Conservation (phyloP, 2,797 vertebrate species). For the Adrianichthys oophorus region DNA sequence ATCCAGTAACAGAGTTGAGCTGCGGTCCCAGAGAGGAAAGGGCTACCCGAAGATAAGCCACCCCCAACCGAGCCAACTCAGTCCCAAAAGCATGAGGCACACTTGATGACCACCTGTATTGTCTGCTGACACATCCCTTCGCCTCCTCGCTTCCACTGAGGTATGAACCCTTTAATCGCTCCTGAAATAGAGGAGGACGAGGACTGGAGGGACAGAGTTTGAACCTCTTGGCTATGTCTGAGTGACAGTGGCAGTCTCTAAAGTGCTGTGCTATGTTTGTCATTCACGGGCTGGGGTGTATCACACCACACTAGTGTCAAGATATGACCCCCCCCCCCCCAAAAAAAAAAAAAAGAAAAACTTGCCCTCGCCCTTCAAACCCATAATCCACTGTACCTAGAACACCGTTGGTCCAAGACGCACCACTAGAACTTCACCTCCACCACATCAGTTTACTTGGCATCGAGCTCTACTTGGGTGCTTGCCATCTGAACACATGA, state of each 20-base stretch:
- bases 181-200: conserved; percentile 8
- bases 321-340: conserved; percentile 26
- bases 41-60: conserved; percentile 29
- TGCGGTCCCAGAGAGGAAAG: conserved; percentile 15
- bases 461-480: conserved; percentile 73
- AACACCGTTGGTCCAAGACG: conserved; percentile 80
- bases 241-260: conserved; percentile 75
- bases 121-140: conserved; percentile 49
- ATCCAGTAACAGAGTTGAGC: conserved; percentile 26
- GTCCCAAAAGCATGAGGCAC: conserved; percentile 57
- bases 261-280: conserved; percentile 81
- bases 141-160: conserved; percentile 31
- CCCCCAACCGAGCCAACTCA: conserved; percentile 33
- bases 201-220: conserved; percentile 38
- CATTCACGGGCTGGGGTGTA: conserved; percentile 65
- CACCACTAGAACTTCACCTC: conserved; percentile 76
- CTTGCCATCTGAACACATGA: conserved; percentile 48
- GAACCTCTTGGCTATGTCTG: conserved; percentile 57
- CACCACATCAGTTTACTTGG: conserved; percentile 75
- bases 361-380: conserved; percentile 6
- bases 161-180: conserved; percentile 29
- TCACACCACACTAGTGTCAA: conserved; percentile 59
- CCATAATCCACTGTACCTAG: conserved; percentile 60
- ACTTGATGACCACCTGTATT: conserved; percentile 39
- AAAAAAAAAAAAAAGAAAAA: not conserved